phyloP scores from a whole-genome alignment of 1,140 invertebrate species.

The Ceratina australensis region DNA sequence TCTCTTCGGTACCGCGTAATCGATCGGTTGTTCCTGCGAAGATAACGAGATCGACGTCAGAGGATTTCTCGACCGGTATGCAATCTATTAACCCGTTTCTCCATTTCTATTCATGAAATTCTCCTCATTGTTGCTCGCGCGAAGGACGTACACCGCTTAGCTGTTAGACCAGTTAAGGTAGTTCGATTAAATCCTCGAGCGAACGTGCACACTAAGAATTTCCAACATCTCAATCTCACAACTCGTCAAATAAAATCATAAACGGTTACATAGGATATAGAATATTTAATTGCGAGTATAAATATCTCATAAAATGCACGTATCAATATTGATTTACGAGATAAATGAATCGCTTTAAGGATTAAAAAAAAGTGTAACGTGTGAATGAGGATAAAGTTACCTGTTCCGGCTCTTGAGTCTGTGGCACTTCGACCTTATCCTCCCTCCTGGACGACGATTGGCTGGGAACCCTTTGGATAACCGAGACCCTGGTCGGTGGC shows the following conservation, averaged over 20 bases:
- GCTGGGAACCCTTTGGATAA: constrained; percentile 89
- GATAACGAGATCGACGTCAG: constrained; percentile 11
- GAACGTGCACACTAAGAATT: too few relatives aligned
- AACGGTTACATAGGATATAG: too few relatives aligned
- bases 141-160: background rate
- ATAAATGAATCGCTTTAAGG: background rate
- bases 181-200: too few relatives aligned
- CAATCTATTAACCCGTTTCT: background rate
- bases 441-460: constrained; percentile 71
- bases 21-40: constrained; percentile 89
- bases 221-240: too few relatives aligned
- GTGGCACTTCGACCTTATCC: constrained; percentile 72
- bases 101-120: constrained; percentile 15
- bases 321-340: too few relatives aligned
- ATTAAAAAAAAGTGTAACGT: background rate
- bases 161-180: too few relatives aligned
- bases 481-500: constrained; percentile 83
- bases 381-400: constrained; percentile 37
- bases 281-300: too few relatives aligned
- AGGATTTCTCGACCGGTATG: background rate
- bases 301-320: too few relatives aligned
- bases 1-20: constrained; percentile 91
- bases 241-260: too few relatives aligned
- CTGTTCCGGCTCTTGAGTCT: constrained; percentile 79
- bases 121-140: background rate